phyloP scores from a whole-genome alignment of 2,113 vertebrate species.

The Lophura nycthemera region DNA sequence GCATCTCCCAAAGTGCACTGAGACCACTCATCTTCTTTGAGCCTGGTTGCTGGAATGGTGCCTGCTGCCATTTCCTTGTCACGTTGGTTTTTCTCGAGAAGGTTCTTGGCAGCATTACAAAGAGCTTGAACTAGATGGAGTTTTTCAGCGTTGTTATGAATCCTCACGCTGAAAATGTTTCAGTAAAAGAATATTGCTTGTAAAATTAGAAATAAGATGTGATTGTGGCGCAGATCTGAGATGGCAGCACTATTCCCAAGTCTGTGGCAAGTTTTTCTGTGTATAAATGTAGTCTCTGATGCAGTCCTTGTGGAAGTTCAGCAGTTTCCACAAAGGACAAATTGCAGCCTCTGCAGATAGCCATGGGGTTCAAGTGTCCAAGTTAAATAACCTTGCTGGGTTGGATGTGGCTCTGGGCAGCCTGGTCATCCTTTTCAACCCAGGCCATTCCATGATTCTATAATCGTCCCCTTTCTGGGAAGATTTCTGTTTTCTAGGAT shows the following conservation, averaged over 20 bases:
- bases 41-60: background rate
- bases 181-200: background rate
- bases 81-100: background rate
- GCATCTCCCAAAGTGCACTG: background rate
- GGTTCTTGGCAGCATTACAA: background rate
- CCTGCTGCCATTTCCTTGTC: background rate
- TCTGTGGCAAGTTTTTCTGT: background rate
- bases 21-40: background rate
- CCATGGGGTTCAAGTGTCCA: background rate
- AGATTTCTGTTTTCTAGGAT: background rate
- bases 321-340: background rate
- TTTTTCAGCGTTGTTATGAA: background rate
- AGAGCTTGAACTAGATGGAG: background rate
- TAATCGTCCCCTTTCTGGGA: background rate
- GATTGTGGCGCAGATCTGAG: background rate
- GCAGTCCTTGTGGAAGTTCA: background rate
- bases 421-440: too few species aligned
- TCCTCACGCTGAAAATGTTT: background rate
- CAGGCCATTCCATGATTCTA: too few species aligned
- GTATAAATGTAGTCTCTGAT: background rate
- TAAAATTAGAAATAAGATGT: background rate
- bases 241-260: background rate
- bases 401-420: too few species aligned
- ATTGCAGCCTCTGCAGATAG: background rate
- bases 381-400: rapidly evolving